Evolutionary conservation across 1,140 invertebrate species (phyloP), one percentile per base, ranked within the genome.

Genomic region (Subanguina moxae): DNA sequence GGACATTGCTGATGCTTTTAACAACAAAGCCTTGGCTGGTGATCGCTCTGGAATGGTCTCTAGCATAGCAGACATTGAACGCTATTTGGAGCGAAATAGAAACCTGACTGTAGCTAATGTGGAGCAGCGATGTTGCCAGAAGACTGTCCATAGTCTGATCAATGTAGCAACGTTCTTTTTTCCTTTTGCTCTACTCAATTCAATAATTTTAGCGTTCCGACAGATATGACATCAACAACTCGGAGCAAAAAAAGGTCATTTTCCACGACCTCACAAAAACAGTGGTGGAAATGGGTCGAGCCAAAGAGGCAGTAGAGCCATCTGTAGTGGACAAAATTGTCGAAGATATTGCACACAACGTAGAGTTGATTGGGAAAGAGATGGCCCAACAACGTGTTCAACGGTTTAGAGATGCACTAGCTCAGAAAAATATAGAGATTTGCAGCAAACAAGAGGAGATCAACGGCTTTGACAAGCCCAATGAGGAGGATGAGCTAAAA

Each of bases 191-290:
- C 38, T 61, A 15, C 23, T n/a, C n/a, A n/a, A n/a, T n/a, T n/a
- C 64, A 11, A 17, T 65, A 58, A 58, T 70, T 68, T 28, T 30
- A 69, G 67, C 25, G 38, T 19, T 69, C 63, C 19, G 67, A 69
- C 57, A 27, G 15, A 13, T 69, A 69, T 46, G 52, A 57, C 27
- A 43, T 68, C 28, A 64, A 69, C 32, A 61, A 28, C 1, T 57
- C 65, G 8, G 67, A 69, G 38, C 23, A 58, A 17, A 69, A 66
- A 38, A 69, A 69, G 19, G 25, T 68, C 17, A 57, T 57, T 13
- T 69, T 69, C 28, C 65, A 69, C 19, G 68, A 69, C n/a, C 28
- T 69, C 23, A 25, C 48, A 3, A 52, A 52, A 52, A 21, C n/a
- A 19, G 23, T 52, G 8, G 48, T 52, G 48, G 48, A 52, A 52